phyloP scores from a whole-genome alignment of 2,113 vertebrate genomes.

The Gymnorhina tibicen region DNA sequence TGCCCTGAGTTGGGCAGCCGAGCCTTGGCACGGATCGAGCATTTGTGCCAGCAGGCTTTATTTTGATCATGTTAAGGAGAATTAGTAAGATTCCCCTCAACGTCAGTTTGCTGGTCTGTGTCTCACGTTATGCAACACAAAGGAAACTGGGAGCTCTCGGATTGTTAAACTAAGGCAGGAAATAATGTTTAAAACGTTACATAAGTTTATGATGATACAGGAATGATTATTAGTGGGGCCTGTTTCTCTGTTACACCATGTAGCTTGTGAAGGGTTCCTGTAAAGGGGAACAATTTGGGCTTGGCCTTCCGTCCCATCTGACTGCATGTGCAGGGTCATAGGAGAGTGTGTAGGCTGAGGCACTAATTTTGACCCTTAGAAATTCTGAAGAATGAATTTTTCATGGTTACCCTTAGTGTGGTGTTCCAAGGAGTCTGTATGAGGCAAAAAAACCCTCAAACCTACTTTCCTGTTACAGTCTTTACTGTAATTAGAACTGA shows the following conservation, averaged over 20 bases:
- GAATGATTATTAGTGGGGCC: neutral
- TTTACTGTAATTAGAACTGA: neutral
- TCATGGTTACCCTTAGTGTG: neutral
- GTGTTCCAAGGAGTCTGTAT: neutral
- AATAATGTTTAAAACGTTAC: neutral
- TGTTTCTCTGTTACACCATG: neutral
- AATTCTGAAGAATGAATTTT: accelerated
- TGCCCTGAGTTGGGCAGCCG: neutral
- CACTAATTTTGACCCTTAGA: neutral
- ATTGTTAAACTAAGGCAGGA: constrained; percentile 2
- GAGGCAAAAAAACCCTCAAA: neutral
- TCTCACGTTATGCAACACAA: neutral
- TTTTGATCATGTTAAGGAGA: neutral
- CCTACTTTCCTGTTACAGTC: neutral
- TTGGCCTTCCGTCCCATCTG: neutral
- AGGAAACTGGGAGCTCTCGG: neutral
- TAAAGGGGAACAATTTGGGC: neutral
- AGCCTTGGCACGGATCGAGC: accelerated
- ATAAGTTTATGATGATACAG: neutral
- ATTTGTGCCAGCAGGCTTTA: neutral
- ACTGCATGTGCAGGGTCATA: accelerated
- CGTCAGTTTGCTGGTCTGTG: neutral
- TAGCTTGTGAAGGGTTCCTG: neutral
- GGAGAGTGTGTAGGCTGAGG: accelerated
- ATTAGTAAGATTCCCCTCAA: neutral